A percentile compares a stretch with the other conserved stretches of the same genome.
phyloP scores from a whole-genome alignment of 2,888 invertebrate species.

The Epinotia brunnichana region DNA sequence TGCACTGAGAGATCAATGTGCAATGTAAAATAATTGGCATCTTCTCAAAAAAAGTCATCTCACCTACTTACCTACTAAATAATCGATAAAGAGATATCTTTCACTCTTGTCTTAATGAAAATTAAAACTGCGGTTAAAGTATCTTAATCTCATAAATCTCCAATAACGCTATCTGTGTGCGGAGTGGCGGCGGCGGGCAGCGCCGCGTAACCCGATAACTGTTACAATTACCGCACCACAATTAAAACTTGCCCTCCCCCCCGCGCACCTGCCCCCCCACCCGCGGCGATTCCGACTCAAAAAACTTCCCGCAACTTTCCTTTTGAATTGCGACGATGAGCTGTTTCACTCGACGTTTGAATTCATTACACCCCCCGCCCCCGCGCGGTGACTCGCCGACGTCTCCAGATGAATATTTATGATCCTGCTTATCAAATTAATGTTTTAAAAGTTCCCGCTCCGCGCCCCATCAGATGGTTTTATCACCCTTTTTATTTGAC shows the following conservation, averaged over 20 bases:
- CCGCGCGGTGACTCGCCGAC: conserved; percentile 32
- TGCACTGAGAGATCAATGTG: background rate
- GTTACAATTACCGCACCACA: conserved; percentile 41
- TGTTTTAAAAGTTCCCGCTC: conserved; percentile 40
- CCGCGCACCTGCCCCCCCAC: conserved; percentile 16
- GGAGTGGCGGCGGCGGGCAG: background rate
- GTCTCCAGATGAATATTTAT: conserved; percentile 42
- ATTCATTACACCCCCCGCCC: conserved; percentile 31
- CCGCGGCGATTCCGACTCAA: conserved; percentile 25
- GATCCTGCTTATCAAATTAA: conserved; percentile 43
- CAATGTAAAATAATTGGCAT: background rate
- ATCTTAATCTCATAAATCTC: conserved; percentile 4
- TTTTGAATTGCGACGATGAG: conserved; percentile 43
- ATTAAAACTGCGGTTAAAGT: background rate
- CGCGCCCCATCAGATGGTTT: conserved; percentile 35
- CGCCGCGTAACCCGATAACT: conserved; percentile 39
- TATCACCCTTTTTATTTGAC: conserved; percentile 41
- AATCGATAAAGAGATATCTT: background rate
- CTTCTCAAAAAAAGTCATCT: background rate
- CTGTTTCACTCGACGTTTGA: conserved; percentile 43
- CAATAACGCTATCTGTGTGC: conserved; percentile 1
- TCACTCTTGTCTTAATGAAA: background rate
- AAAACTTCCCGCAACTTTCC: conserved; percentile 41
- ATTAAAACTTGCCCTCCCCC: conserved; percentile 35
- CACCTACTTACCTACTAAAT: background rate